Base-by-base conservation (phyloP, 2,113 vertebrate species). In the Felis chaus region DNA sequence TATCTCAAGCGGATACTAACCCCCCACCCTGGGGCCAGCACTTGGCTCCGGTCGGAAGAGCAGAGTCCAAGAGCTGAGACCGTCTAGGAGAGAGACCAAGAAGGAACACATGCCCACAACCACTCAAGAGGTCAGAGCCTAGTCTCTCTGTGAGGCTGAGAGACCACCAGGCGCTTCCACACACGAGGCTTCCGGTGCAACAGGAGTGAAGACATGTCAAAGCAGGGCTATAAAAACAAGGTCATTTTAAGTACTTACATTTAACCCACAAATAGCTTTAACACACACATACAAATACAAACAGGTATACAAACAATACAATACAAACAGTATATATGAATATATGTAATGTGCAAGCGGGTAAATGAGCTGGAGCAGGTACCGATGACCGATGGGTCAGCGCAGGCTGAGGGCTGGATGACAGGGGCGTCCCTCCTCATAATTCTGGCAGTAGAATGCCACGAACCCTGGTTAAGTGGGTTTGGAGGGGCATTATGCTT, bases 381-480 rank as follows among this genome's bases (percentile, higher is more conserved):
- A 12, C 41, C 53, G 29, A 7, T 4, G 33, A 18, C n/a, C 4
- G 12, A 5, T 8, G 16, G 0, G 63, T 2, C 1, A 1, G 31
- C 1, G 7, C 76, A 79, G 13, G 57, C 81, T 53, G 48, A 63
- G 48, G 21, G 11, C 36, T 63, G 45, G 19, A 11, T 5, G 0
- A 45, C 8, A 1, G 45, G 9, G 25, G 3, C 15, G 4, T 3
- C n/a, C 11, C 0, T 53, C 65, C 36, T 55, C 13, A 16, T 23
- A 8, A 12, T 36, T 39, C 71, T 15, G 25, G 13, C 19, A 23
- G 11, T 0, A 50, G 50, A 76, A 65, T 65, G 7, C 57, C 57
- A 61, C 21, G 18, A 13, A 27, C 50, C 45, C 89, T 84, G 19
- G 50, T 27, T 14, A 48, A 81, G 33, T 27, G 66, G 45, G 39